Percentiles rank a stretch among this genome's conserved stretches.
These are phyloP conservation scores for Ornithoptera alexandrae DNA, from an alignment of 2,888 invertebrate genomes.

Conservation along the genomic window DNA sequence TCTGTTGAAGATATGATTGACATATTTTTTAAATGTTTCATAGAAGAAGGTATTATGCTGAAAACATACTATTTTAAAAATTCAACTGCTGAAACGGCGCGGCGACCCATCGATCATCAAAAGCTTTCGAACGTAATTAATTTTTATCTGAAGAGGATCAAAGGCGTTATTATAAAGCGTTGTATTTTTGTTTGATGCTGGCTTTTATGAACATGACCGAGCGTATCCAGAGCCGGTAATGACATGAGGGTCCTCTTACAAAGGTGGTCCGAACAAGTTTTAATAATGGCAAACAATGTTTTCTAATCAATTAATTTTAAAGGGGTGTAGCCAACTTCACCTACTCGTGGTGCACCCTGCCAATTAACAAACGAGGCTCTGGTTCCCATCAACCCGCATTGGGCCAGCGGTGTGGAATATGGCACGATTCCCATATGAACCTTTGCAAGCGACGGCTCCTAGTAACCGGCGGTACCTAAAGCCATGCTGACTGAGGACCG, in stretches of 20 bases:
- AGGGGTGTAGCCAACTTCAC: too few species aligned
- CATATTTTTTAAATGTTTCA: too few species aligned
- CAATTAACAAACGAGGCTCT: too few species aligned
- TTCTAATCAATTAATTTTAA: neutral
- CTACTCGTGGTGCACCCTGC: too few species aligned
- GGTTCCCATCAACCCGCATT: too few species aligned
- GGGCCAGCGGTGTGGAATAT: too few species aligned
- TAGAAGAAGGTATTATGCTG: too few species aligned
- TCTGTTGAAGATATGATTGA: too few species aligned
- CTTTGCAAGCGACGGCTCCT: too few species aligned
- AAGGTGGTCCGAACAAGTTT: neutral
- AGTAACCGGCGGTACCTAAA: too few species aligned
- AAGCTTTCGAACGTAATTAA: conserved; percentile 12
- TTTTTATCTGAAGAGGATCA: conserved; percentile 9
- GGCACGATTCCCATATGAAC: too few species aligned
- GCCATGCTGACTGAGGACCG: too few species aligned
- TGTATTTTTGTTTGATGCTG: neutral
- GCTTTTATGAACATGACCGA: neutral
- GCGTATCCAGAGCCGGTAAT: neutral
- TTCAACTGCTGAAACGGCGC: neutral
- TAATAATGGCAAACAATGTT: neutral
- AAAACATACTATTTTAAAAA: neutral
- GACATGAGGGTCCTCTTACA: neutral
- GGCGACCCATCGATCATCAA: conserved; percentile 15
- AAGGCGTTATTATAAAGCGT: neutral